Evolutionary conservation across 1,140 invertebrate species (phyloP).

Genomic region (Mercenaria mercenaria): DNA sequence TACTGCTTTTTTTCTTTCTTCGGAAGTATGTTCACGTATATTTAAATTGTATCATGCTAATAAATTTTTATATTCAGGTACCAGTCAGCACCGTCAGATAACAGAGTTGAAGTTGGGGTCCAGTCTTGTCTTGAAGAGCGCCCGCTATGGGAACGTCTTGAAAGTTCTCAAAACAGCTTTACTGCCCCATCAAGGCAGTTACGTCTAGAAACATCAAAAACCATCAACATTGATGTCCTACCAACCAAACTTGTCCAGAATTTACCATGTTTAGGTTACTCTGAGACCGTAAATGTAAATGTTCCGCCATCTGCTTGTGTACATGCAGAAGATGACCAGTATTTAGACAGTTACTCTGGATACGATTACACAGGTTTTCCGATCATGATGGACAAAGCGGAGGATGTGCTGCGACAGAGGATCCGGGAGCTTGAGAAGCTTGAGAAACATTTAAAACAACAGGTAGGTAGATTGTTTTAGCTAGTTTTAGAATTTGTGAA

Average conservation of each 20-base stretch:
- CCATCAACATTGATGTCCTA: conserved; percentile 60
- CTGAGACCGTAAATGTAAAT: conserved; percentile 61
- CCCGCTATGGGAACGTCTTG: conserved; percentile 13
- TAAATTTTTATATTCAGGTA: conserved; percentile 17
- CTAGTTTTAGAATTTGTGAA: too few species aligned
- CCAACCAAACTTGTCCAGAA: conserved; percentile 23
- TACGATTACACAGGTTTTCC: conserved; percentile 16
- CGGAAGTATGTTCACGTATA: too few species aligned
- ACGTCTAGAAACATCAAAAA: conserved; percentile 54
- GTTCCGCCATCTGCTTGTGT: conserved; percentile 25
- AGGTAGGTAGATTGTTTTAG: conserved; percentile 72
- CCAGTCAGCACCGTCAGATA: background rate
- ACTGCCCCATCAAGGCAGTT: background rate
- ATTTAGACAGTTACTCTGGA: conserved; percentile 37
- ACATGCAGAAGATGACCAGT: conserved; percentile 45
- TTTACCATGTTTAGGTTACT: conserved; percentile 63
- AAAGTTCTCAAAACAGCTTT: background rate
- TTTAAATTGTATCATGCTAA: too few species aligned
- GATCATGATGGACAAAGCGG: conserved; percentile 79
- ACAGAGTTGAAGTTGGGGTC: conserved; percentile 15
- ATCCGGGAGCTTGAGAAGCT: conserved; percentile 83
- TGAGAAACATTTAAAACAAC: conserved; percentile 82
- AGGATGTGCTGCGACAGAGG: conserved; percentile 81
- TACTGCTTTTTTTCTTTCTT: too few species aligned
- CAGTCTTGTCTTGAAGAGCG: conserved; percentile 31